Evolutionary conservation across 2,797 vertebrate species (phyloP), one percentile per base, ranked within the genome.

Genomic region (Lycodopsis pacificus): DNA sequence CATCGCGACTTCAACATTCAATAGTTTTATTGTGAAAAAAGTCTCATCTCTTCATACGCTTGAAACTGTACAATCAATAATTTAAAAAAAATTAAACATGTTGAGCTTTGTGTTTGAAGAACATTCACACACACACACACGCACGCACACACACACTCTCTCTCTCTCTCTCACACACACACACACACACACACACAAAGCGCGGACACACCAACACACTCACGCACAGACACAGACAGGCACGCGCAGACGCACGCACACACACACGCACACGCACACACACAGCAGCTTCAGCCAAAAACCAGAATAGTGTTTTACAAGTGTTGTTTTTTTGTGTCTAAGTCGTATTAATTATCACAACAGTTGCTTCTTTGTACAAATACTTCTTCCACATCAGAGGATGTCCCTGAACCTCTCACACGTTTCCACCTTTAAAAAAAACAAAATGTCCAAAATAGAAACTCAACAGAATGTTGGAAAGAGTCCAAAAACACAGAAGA

Each of bases 11-110:
- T 20, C 38, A 82, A 93, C 86, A 92, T 93, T 92, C 89, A 91
- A 88, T 67, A 80, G 32, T 91, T 93, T 94, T 92, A 93, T 92
- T 94, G 91, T 92, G 92, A 90, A 93, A 94, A 51, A 93, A 89
- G 64, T 84, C 42, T 66, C 11, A 54, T 75, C 66, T 90, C 81
- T 84, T 87, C 88, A 89, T 83, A 76, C 77, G 54, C 75, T 84
- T 79, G 27, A 91, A 88, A 87, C 92, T 93, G 90, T 93, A 94
- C 93, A 94, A 92, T 93, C 89, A 93, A 94, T 94, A 93, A 94
- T 92, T 93, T 93, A 93, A 92, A 48, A 48, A 72, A 32, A 79
- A n/a, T 27, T 27, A 53, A 76, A 82, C 76, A 82, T 51, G 71
- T 85, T 87, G 73, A 82, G 63, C 70, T 85, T 56, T 8, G 69